Evolutionary conservation across 64 coral and sea anemone species (phyloP).

Genomic region (Dendrophyllia cribrosa): DNA sequence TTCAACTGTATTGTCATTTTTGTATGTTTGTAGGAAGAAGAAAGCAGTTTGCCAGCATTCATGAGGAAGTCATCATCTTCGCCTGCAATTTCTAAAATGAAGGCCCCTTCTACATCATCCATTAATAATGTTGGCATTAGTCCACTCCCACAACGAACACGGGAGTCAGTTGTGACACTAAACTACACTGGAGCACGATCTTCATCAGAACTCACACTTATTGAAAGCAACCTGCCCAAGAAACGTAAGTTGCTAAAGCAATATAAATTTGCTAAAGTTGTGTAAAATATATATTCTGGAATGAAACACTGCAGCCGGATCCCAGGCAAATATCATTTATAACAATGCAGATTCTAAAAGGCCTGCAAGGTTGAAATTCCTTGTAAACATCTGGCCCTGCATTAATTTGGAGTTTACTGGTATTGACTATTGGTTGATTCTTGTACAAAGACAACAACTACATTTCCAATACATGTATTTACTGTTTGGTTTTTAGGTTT

Average conservation of each 20-base stretch:
- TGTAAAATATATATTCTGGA: too few species aligned
- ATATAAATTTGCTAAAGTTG: background rate
- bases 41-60: conserved; percentile 44
- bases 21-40: conserved; percentile 40
- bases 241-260: conserved; percentile 61
- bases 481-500: too few species aligned
- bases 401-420: too few species aligned
- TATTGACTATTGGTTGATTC: too few species aligned
- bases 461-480: too few species aligned
- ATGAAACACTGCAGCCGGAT: too few species aligned
- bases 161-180: conserved; percentile 79
- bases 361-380: too few species aligned
- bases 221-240: conserved; percentile 76
- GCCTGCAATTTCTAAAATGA: conserved; percentile 41
- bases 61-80: conserved; percentile 46
- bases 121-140: conserved; percentile 48
- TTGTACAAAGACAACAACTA: too few species aligned
- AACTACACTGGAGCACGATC: conserved; percentile 62
- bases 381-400: too few species aligned
- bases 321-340: too few species aligned
- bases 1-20: background rate
- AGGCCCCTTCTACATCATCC: conserved; percentile 8
- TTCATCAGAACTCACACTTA: conserved; percentile 79
- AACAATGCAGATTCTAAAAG: too few species aligned
- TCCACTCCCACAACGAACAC: conserved; percentile 14